Evolutionary conservation across 2,797 vertebrate species (phyloP).

Genomic region (Helicolenus hilgendorfi): DNA sequence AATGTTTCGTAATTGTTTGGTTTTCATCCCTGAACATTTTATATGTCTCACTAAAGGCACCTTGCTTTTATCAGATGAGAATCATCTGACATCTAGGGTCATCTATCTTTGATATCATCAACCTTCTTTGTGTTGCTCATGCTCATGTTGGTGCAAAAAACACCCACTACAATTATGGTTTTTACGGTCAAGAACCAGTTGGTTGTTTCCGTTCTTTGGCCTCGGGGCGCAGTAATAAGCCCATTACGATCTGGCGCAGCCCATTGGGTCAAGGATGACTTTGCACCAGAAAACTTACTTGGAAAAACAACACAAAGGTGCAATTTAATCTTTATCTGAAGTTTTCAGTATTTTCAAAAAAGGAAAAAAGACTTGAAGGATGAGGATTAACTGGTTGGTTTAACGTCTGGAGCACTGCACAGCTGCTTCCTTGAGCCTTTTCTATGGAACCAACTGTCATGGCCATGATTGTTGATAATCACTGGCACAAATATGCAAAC

Average conservation of each 20-base stretch:
- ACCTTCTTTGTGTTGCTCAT: not conserved
- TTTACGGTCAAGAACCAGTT: not conserved
- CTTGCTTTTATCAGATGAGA: not conserved
- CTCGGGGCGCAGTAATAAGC: not conserved
- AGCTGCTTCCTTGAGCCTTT: not conserved
- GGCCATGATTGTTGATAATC: not conserved
- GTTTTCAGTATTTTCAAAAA: not conserved
- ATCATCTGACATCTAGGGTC: not conserved
- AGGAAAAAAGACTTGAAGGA: not conserved
- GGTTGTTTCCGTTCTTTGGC: not conserved
- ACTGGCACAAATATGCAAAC: not conserved
- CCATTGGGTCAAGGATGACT: not conserved
- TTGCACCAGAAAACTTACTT: not conserved
- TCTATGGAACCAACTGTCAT: not conserved
- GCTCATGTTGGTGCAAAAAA: not conserved
- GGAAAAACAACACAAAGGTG: not conserved
- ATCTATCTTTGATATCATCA: not conserved
- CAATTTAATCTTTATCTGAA: not conserved
- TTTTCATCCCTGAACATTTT: not conserved
- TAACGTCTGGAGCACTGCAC: not conserved
- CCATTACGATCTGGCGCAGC: not conserved
- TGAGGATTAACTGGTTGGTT: not conserved
- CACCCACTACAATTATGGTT: not conserved
- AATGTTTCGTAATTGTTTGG: not conserved
- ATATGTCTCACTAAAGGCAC: not conserved